Percentiles rank a stretch among this genome's conserved stretches.
phyloP scores from a whole-genome alignment of 1,140 invertebrate genomes.

The Proctacanthus coquilletti region DNA sequence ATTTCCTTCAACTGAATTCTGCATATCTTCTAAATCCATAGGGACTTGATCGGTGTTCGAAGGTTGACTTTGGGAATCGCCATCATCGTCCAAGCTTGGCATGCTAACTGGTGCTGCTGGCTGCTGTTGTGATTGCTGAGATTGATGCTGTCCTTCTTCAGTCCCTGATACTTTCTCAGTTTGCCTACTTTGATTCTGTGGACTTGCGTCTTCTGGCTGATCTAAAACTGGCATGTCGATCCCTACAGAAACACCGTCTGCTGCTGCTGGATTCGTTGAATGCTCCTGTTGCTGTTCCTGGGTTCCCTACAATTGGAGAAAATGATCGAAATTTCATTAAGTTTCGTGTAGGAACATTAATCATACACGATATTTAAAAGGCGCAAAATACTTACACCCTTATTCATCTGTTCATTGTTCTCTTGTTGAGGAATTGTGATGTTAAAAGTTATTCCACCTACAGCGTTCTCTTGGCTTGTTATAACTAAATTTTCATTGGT shows the following conservation, averaged over 20 bases:
- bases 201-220: constrained; percentile 18
- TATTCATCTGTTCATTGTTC: constrained; percentile 10
- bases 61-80: constrained; percentile 7
- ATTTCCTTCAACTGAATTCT: constrained; percentile 24
- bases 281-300: constrained; percentile 15
- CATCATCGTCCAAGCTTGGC: constrained; percentile 29
- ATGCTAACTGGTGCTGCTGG: constrained; percentile 21
- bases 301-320: constrained; percentile 8
- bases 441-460: constrained; percentile 28
- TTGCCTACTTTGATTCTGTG: too few species aligned
- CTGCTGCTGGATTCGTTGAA: constrained; percentile 20
- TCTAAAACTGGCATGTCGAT: constrained; percentile 28
- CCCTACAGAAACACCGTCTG: constrained; percentile 10
- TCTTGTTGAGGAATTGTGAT: constrained; percentile 27
- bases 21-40: constrained; percentile 30
- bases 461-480: constrained; percentile 23
- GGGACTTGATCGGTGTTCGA: constrained; percentile 20
- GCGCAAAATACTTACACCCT: constrained; percentile 1
- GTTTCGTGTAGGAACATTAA: too few species aligned
- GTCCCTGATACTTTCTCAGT: background rate
- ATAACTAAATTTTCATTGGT: constrained; percentile 21
- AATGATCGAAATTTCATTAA: too few species aligned
- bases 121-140: background rate
- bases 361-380: background rate
- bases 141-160: background rate